Conservation (phyloP, 2,113 vertebrate genomes). For the Typhlomys cinereus region DNA sequence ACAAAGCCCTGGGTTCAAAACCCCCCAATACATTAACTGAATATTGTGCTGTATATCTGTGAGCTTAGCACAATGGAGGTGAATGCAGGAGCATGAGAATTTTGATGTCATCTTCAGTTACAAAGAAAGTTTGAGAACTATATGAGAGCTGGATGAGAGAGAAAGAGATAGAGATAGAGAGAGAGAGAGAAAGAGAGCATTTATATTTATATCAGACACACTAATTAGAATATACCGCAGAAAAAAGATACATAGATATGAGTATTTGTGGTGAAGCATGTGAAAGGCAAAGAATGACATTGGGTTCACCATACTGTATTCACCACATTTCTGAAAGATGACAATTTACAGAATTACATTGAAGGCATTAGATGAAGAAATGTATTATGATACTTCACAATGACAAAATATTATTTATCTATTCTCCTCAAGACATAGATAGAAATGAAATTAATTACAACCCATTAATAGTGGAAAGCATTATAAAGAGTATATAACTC, state of each 20-base stretch:
- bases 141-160: not conserved
- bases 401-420: not conserved
- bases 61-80: not conserved
- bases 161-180: not conserved
- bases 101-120: not conserved
- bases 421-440: not conserved
- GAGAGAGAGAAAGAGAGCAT: not conserved
- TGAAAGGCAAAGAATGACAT: not conserved
- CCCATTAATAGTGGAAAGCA: not conserved
- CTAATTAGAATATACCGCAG: not conserved
- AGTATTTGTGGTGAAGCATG: not conserved
- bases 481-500: not conserved
- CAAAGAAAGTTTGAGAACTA: not conserved
- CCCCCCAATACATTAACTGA: too few species aligned
- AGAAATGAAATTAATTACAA: not conserved
- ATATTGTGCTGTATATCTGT: not conserved
- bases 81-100: not conserved
- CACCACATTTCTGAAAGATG: not conserved
- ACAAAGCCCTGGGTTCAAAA: not conserved
- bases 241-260: not conserved
- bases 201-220: not conserved
- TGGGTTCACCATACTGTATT: not conserved
- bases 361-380: not conserved
- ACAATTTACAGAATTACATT: not conserved
- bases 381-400: not conserved